Evolutionary conservation across 2,797 vertebrate genomes (phyloP).

Genomic region (Huso huso): DNA sequence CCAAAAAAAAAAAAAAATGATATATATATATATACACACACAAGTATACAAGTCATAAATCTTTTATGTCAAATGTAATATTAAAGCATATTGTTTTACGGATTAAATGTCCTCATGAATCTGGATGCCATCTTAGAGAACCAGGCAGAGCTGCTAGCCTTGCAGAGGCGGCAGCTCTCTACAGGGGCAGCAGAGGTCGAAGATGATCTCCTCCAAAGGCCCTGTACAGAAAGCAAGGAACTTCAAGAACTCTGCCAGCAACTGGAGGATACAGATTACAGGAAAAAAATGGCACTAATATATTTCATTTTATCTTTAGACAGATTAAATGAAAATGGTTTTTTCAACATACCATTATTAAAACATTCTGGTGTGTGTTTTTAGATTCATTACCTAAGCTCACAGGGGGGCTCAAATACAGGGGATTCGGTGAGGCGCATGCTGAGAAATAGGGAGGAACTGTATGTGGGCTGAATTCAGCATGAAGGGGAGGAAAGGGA

Average conservation of each 20-base stretch:
- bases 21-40: too few relatives aligned
- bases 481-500: neutral
- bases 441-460: neutral
- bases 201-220: neutral
- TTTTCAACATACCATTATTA: neutral
- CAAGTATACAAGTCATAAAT: neutral
- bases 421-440: neutral
- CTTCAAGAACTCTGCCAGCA: neutral
- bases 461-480: neutral
- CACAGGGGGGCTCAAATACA: neutral
- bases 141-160: too few relatives aligned
- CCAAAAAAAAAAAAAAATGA: too few relatives aligned
- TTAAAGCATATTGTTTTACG: neutral
- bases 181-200: neutral
- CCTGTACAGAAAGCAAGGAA: neutral
- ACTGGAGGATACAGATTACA: neutral
- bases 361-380: neutral
- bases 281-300: neutral
- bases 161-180: neutral
- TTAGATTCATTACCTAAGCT: neutral
- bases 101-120: neutral
- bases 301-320: too few relatives aligned
- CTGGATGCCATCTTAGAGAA: neutral
- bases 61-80: neutral
- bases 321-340: too few relatives aligned